Percentiles rank a stretch among this genome's conserved stretches.
Evolutionary conservation across 2,888 invertebrate genomes (phyloP).

Genomic region (Gastrophysa polygoni): DNA sequence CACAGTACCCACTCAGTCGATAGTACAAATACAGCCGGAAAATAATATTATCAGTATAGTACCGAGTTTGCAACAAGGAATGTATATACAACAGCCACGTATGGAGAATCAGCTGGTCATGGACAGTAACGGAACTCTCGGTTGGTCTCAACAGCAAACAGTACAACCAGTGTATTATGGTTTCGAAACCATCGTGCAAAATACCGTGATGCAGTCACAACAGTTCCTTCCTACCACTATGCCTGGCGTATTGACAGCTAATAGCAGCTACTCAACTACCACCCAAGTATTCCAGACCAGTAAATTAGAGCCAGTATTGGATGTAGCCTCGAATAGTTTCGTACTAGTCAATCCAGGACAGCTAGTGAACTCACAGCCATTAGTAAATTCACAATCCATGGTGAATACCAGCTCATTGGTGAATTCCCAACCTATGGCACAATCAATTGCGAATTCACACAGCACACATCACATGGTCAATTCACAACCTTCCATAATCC

Average conservation of each 20-base stretch:
- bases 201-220: constrained; percentile 88
- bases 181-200: constrained; percentile 84
- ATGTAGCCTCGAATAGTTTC: constrained; percentile 72
- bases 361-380: constrained; percentile 54
- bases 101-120: constrained; percentile 54
- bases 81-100: constrained; percentile 54
- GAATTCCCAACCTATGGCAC: constrained; percentile 29
- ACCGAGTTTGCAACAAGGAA: constrained; percentile 52
- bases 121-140: constrained; percentile 55
- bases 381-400: constrained; percentile 30
- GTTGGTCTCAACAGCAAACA: constrained; percentile 56
- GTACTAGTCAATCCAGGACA: constrained; percentile 71
- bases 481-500: constrained; percentile 26
- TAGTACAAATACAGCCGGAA: constrained; percentile 61
- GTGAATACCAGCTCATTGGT: constrained; percentile 29
- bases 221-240: constrained; percentile 83
- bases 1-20: constrained; percentile 48
- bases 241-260: constrained; percentile 79
- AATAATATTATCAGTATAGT: constrained; percentile 54
- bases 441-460: constrained; percentile 29
- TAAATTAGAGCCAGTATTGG: constrained; percentile 81
- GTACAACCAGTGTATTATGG: constrained; percentile 74
- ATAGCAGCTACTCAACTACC: constrained; percentile 83
- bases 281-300: constrained; percentile 86
- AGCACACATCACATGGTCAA: constrained; percentile 33